A percentile compares a stretch with the other conserved stretches of the same genome.
Conservation (phyloP, 2,797 vertebrate genomes). For the Phoebastria nigripes region DNA sequence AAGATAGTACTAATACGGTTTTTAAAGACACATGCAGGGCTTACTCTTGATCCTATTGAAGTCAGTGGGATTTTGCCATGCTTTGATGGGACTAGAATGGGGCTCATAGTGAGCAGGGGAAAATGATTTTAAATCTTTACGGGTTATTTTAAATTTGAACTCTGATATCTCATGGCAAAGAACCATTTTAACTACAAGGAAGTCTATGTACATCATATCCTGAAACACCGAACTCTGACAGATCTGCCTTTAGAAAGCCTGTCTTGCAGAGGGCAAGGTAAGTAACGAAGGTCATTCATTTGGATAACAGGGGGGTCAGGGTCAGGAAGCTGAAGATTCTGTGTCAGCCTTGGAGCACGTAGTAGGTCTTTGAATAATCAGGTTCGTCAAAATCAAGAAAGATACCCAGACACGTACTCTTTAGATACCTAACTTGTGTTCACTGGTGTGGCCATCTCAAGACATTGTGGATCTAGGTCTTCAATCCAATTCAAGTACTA, state of each 20-base stretch:
- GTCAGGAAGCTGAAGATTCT: not conserved
- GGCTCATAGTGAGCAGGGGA: not conserved
- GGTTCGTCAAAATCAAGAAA: not conserved
- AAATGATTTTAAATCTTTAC: not conserved
- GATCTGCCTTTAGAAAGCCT: not conserved
- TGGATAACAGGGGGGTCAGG: fast-evolving
- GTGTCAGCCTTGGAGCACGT: not conserved
- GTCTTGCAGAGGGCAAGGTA: not conserved
- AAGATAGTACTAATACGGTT: not conserved
- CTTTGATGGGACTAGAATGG: not conserved
- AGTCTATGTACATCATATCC: not conserved
- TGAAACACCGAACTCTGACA: not conserved
- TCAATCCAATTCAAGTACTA: not conserved
- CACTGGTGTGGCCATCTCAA: not conserved
- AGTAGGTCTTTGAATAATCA: not conserved
- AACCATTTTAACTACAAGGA: not conserved
- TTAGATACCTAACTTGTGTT: not conserved
- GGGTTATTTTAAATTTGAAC: not conserved
- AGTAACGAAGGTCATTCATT: not conserved
- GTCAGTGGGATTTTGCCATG: not conserved
- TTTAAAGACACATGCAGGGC: not conserved
- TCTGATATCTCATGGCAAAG: not conserved
- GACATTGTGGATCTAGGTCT: not conserved
- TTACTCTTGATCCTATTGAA: not conserved
- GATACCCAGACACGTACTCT: not conserved